A percentile compares a stretch with the other conserved stretches of the same genome.
Evolutionary conservation across 2,113 vertebrate species (phyloP).

Genomic region (Cinclus cinclus): DNA sequence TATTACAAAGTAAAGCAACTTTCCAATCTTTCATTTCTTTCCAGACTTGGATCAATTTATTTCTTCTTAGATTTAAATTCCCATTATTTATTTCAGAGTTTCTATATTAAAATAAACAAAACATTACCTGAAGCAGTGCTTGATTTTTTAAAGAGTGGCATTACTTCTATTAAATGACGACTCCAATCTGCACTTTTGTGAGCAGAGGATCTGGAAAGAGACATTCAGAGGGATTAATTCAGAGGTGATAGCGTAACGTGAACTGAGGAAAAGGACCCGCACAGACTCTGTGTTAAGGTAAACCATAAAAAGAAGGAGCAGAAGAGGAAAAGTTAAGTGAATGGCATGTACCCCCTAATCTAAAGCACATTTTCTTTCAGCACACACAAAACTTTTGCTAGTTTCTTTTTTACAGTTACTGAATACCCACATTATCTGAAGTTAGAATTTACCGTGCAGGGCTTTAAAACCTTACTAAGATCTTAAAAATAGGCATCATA

Average conservation of each 20-base stretch:
- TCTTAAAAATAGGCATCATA: background rate
- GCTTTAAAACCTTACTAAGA: background rate
- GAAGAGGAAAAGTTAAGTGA: background rate
- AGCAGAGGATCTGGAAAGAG: background rate
- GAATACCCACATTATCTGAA: background rate
- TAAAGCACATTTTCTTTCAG: slow-evolving; percentile 10
- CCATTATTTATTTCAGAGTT: background rate
- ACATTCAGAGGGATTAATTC: background rate
- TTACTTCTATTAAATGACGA: background rate
- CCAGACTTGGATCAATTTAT: background rate
- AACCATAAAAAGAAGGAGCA: background rate
- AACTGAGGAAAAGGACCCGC: background rate
- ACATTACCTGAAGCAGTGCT: background rate
- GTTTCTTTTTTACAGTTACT: background rate
- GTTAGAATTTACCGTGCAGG: background rate
- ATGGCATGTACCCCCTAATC: background rate
- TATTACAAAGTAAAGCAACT: background rate
- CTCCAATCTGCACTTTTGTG: background rate
- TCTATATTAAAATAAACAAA: background rate
- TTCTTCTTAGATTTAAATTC: background rate
- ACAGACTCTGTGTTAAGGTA: background rate
- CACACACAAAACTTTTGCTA: background rate
- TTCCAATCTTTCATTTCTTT: background rate
- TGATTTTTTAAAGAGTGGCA: background rate
- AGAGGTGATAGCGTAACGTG: background rate